phyloP scores from a whole-genome alignment of 2,888 invertebrate species.

The Galerucella pusilla region DNA sequence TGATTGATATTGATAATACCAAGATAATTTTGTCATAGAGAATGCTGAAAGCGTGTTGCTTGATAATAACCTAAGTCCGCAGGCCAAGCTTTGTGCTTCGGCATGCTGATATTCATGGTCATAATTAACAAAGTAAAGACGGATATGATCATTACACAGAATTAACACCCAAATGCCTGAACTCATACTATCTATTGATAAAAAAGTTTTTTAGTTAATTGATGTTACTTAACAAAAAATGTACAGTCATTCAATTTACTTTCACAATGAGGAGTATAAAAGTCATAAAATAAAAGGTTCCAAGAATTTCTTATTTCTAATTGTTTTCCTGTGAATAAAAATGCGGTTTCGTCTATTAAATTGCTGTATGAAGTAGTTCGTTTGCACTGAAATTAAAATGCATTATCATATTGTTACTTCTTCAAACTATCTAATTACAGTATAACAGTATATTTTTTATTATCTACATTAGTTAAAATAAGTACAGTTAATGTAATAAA shows the following conservation, averaged over 20 bases:
- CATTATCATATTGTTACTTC: slow-evolving; percentile 1
- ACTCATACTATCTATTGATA: no score
- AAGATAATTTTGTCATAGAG: no score
- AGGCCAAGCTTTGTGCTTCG: no score
- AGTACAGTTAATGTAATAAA: background rate
- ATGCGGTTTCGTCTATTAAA: background rate
- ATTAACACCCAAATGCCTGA: no score
- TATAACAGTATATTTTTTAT: background rate
- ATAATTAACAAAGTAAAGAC: no score
- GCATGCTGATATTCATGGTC: no score
- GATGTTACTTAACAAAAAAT: no score
- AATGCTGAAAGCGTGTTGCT: no score
- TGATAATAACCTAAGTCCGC: no score
- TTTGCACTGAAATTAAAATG: background rate
- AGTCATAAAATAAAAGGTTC: background rate
- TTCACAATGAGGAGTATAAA: background rate
- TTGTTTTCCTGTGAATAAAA: background rate
- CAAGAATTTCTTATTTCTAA: background rate
- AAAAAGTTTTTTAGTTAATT: no score
- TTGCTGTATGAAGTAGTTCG: background rate
- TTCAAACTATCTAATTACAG: background rate
- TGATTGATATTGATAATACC: no score
- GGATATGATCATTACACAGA: no score
- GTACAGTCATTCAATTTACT: background rate
- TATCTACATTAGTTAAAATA: background rate